A percentile compares a stretch with the other conserved stretches of the same genome.
Conservation (phyloP, 2,797 vertebrate genomes). For the Scyliorhinus canicula region DNA sequence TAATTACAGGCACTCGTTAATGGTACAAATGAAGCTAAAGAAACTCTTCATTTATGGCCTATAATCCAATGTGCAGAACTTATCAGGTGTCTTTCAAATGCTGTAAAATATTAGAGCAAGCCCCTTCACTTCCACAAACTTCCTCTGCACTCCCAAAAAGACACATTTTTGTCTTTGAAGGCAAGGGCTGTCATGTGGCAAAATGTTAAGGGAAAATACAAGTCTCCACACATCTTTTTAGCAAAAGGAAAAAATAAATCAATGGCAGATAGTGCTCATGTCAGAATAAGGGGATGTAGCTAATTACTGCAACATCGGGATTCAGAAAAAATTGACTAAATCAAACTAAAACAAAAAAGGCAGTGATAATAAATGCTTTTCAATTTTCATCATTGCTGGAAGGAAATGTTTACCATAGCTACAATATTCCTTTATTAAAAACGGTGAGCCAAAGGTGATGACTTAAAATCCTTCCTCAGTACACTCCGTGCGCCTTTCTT, state of each 20-base stretch:
- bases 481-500: too few species aligned
- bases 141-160: background rate
- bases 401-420: background rate
- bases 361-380: background rate
- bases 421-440: background rate
- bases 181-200: background rate
- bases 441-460: background rate
- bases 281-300: background rate
- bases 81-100: background rate
- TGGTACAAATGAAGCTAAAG: background rate
- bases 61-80: background rate
- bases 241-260: background rate
- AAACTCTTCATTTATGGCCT: background rate
- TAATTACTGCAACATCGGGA: background rate
- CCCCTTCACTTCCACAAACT: background rate
- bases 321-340: background rate
- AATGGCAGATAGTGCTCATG: background rate
- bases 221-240: background rate
- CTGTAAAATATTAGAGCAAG: background rate
- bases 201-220: background rate
- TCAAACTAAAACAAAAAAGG: background rate
- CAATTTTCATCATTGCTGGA: background rate
- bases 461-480: background rate
- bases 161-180: background rate
- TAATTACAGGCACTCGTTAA: background rate